Conservation (phyloP, 2,888 invertebrate species). For the Caenorhabditis imperialis region DNA sequence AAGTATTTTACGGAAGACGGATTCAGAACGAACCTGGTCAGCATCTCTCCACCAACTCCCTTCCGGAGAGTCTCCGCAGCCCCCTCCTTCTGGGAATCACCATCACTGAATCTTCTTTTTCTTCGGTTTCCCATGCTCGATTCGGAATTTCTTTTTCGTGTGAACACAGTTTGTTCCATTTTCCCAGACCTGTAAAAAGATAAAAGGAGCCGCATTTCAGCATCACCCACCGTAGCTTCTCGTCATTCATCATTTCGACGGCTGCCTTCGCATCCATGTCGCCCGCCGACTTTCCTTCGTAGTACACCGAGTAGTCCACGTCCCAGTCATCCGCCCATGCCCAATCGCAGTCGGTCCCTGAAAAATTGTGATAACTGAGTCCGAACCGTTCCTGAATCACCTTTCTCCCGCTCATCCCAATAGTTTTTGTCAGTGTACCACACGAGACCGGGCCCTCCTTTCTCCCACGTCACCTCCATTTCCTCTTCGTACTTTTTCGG, state of each 20-base stretch:
- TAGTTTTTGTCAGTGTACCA: constrained; percentile 82
- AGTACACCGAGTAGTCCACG: constrained; percentile 81
- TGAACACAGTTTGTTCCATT: constrained; percentile 55
- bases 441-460: constrained; percentile 82
- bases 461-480: constrained; percentile 81
- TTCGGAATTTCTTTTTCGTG: constrained; percentile 1
- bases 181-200: constrained; percentile 58
- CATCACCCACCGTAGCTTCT: constrained; percentile 46
- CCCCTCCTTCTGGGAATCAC: constrained; percentile 79
- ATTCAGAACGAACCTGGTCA: constrained; percentile 44
- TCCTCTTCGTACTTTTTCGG: constrained; percentile 67
- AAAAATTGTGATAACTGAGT: constrained; percentile 11
- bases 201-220: too few relatives aligned
- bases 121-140: not conserved
- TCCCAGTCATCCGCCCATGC: constrained; percentile 82
- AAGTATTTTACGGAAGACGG: too few relatives aligned
- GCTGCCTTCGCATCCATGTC: constrained; percentile 81
- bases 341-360: constrained; percentile 79
- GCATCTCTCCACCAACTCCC: constrained; percentile 65
- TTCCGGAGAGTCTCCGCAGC: constrained; percentile 61
- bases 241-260: constrained; percentile 79
- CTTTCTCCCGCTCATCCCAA: constrained; percentile 80
- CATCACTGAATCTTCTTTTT: constrained; percentile 61
- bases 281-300: constrained; percentile 79
- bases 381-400: not conserved